Conservation (phyloP, 2,797 vertebrate genomes). For the Nasua narica region DNA sequence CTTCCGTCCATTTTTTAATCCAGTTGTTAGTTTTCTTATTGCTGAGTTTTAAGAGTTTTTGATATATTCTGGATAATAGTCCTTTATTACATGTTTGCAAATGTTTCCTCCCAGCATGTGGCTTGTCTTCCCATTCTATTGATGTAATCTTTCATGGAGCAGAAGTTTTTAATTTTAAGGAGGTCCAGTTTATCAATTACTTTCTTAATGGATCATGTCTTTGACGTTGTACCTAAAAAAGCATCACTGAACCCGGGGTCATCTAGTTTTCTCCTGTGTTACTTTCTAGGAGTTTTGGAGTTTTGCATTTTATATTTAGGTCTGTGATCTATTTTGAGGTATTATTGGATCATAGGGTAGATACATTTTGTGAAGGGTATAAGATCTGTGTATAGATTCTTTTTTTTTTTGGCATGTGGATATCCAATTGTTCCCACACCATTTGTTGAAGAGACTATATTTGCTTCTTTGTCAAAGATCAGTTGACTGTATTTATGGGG, state of each 20-base stretch:
- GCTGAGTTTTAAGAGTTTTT: background rate
- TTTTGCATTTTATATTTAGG: background rate
- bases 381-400: background rate
- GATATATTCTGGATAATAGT: background rate
- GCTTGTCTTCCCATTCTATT: background rate
- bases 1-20: background rate
- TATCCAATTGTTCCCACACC: background rate
- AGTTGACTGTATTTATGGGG: background rate
- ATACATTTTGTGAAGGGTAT: background rate
- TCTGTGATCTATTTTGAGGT: background rate
- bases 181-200: background rate
- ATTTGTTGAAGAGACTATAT: background rate
- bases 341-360: too few species aligned
- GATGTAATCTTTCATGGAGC: background rate
- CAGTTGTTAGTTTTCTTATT: background rate
- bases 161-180: background rate
- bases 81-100: background rate
- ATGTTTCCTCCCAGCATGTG: background rate
- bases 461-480: background rate
- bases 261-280: background rate
- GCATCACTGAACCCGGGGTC: background rate
- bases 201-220: background rate
- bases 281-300: background rate
- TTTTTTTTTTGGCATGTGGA: background rate
- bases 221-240: background rate